Evolutionary conservation across 2,113 vertebrate genomes (phyloP).

Genomic region (Melanerpes aurifrons): DNA sequence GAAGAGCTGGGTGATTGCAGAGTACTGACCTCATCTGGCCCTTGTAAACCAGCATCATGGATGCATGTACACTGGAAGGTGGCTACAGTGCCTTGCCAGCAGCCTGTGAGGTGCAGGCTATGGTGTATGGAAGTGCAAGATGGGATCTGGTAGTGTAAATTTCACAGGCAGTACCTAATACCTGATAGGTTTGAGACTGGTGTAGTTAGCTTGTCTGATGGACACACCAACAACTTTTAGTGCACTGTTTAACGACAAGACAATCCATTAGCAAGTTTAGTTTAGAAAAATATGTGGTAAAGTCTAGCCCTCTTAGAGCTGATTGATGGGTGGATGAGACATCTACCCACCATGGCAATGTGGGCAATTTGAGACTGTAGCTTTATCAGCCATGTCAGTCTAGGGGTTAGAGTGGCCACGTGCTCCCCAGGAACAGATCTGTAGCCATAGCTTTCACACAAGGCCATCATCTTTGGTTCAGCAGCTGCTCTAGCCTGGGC

Average conservation of each 20-base stretch:
- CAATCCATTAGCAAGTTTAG: neutral
- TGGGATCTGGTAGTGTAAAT: neutral
- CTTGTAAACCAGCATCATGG: accelerated
- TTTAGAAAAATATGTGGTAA: neutral
- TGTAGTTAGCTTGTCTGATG: neutral
- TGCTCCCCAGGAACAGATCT: neutral
- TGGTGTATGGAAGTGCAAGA: accelerated
- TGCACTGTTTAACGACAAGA: neutral
- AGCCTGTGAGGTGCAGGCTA: neutral
- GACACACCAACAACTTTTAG: neutral
- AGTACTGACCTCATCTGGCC: accelerated
- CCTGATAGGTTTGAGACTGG: neutral
- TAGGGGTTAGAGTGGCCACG: neutral
- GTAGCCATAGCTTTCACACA: neutral
- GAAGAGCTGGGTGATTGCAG: neutral
- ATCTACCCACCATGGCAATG: neutral
- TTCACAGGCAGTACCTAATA: accelerated
- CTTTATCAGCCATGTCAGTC: neutral
- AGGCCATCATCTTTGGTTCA: neutral
- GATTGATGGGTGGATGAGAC: neutral
- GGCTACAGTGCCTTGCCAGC: accelerated
- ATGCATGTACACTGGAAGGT: neutral
- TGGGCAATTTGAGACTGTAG: neutral
- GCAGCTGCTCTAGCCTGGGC: neutral
- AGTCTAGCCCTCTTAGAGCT: neutral